Evolutionary conservation across 2,797 vertebrate species (phyloP), one percentile per base, ranked within the genome.

Genomic region (Emydoidea blandingii): DNA sequence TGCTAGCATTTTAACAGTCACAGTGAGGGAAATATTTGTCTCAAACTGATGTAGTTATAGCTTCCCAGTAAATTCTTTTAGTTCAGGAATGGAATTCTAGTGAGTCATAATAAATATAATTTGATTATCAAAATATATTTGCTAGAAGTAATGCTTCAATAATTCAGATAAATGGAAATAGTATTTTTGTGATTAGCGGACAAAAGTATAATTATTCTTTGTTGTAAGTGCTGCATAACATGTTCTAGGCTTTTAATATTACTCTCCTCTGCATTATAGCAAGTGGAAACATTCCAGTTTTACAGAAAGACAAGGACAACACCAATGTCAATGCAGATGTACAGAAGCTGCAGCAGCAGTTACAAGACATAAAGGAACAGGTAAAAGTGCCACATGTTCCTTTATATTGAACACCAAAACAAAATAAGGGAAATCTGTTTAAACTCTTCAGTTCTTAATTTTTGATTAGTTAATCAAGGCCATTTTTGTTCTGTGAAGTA

Each of bases 341-440:
- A 27, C 99, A 99, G 96, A 99, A 99, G 95, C 98, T 99, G 54
- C 99, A 99, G 96, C 99, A 99, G 81, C 99, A 99, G 97, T 98
- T 99, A 84, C 99, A 99, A 97, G 99, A 99, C 98, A 99, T 99
- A 97, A 99, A 99, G 93, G 99, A 99, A 83, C 99, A 99, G 99
- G 99, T 99, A 97, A 97, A 94, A 74, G 25, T 41, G 34, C 85
- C 92, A 34, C 34, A 91, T 53, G 29, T 78, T 87, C 90, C 49
- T 72, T 82, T 78, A 15, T 31, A 41, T 6, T 74, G 53, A 50
- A 59, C 74, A 16, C 21, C 82, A 49, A 90, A 59, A 81, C 85
- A 83, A 85, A 25, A 59, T 72, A 91, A 91, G 80, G 23, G 18
- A 80, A 80, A 52, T 8, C 5, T 14, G 27, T 31, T 81, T 6